Conservation (phyloP, 2,888 invertebrate genomes). For the Nebria brevicollis region DNA sequence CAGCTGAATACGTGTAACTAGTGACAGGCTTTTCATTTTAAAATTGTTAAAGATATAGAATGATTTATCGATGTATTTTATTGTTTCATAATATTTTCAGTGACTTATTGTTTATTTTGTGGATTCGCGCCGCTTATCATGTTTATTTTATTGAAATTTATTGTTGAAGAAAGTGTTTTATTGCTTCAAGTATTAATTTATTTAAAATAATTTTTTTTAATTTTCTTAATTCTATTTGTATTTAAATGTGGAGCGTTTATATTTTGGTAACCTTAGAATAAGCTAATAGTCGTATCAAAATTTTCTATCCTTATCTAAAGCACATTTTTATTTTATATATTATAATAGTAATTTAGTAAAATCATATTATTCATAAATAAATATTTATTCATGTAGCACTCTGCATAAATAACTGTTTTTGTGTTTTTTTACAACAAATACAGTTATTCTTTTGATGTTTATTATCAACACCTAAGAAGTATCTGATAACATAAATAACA, state of each 20-base stretch:
- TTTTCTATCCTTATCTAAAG: too few relatives aligned
- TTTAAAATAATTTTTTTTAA: background rate
- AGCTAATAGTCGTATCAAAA: too few relatives aligned
- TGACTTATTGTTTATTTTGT: background rate
- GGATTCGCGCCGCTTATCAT: background rate
- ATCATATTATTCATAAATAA: too few relatives aligned
- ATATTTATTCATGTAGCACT: background rate
- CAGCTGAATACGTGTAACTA: conserved; percentile 19
- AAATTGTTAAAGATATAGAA: background rate
- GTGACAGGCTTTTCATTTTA: conserved; percentile 33
- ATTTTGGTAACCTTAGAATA: too few relatives aligned
- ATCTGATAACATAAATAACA: conserved; percentile 8
- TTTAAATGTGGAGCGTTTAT: too few relatives aligned
- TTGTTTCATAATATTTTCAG: background rate
- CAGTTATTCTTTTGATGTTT: too few relatives aligned
- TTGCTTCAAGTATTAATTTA: conserved; percentile 19
- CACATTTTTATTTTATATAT: too few relatives aligned
- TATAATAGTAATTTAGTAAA: too few relatives aligned
- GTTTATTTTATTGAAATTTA: background rate
- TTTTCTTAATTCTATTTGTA: too few relatives aligned
- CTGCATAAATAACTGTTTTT: background rate
- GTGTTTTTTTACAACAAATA: background rate
- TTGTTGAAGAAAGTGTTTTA: background rate
- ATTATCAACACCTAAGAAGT: background rate
- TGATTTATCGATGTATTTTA: conserved; percentile 13